Conservation (phyloP, 2,797 vertebrate species). For the Eulemur mongoz region DNA sequence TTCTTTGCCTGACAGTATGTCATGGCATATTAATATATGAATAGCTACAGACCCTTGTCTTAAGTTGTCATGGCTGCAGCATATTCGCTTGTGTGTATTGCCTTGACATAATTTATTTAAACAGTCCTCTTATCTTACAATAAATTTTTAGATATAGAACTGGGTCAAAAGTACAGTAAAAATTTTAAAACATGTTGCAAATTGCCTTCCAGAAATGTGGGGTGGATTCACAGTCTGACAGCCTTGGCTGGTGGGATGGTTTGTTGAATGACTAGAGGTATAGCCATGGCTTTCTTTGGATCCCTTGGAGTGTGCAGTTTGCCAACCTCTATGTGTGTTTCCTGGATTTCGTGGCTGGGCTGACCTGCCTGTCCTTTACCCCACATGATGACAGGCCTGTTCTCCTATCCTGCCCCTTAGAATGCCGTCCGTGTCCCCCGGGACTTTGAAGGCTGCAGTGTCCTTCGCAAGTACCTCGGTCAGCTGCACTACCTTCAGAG, state of each 20-base stretch:
- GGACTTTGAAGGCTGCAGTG: constrained; percentile 98
- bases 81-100: neutral
- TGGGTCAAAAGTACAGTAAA: neutral
- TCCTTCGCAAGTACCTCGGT: constrained; percentile 96
- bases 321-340: neutral
- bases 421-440: constrained; percentile 94
- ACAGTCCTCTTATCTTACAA: neutral
- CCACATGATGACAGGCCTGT: neutral
- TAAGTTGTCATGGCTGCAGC: neutral
- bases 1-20: neutral
- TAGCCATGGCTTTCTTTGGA: neutral
- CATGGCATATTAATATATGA: neutral
- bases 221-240: neutral
- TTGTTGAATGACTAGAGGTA: neutral
- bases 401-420: constrained; percentile 79
- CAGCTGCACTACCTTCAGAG: constrained; percentile 99
- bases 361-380: neutral
- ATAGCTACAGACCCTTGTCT: neutral
- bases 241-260: neutral
- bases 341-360: neutral
- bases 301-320: neutral
- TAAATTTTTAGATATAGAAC: neutral
- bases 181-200: neutral
- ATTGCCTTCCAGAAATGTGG: neutral
- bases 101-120: neutral